Base-by-base conservation (phyloP, 2,888 invertebrate species). In the Adineta ricciae region DNA sequence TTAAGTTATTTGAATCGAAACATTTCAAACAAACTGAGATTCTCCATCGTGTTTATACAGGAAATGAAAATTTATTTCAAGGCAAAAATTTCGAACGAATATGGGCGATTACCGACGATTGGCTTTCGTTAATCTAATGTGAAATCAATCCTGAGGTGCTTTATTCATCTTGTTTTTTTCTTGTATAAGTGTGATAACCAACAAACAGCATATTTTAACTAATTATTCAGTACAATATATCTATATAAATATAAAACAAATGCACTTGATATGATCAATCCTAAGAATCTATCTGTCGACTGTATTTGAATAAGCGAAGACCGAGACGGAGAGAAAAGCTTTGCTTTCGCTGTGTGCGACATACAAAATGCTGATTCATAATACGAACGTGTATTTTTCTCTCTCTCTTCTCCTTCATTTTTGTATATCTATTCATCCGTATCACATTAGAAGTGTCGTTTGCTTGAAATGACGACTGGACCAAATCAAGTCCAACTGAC, bases 21-120 rank as follows among this genome's bases (percentile, higher is more conserved):
- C 8, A n/a, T 78, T 78, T 78, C n/a, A 78, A 78, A 41, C 78
- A 41, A 38, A 78, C 78, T 14, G 78, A 78, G 8, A 78, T 78
- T 78, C n/a, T 78, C 14, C 78, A 78, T 78, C 78, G 78, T 78
- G 78, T 78, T 38, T n/a, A 78, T 78, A 78, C 78, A 41, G 78
- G 78, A 78, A 78, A 78, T 78, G 32, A 32, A 64, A 64, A 64
- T 64, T 19, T 64, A 64, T 41, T 78, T 38, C 11, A 41, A 41
- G 41, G n/a, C 2, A 78, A 38, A n/a, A 1, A 4, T 78, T 78
- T 78, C n/a, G 36, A 78, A 41, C 24, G 14, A n/a, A n/a, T 78
- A 11, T 78, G 78, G 78, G 78, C 78, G 2, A 78, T 78, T 24
- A 78, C 78, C 38, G 78, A 78, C n/a, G 78, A 78, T 78, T 78